Base-by-base conservation (phyloP, 2,113 vertebrate genomes). In the Aegotheles bennettii region DNA sequence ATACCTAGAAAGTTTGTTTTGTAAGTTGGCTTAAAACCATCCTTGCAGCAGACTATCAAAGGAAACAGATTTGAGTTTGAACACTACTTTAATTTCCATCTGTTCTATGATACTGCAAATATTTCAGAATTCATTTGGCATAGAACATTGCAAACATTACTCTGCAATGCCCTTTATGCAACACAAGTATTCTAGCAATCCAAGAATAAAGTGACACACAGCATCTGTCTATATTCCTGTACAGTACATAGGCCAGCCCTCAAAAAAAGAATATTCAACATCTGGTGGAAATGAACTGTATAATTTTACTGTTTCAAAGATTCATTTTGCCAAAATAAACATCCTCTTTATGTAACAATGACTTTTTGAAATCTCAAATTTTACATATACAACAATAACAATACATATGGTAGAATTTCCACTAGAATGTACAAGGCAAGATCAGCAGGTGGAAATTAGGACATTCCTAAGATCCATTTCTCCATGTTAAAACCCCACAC, bases 321-420 rank as follows among this genome's bases (percentile, higher is more conserved):
- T 59, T 83, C 8, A 85, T 96, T 97, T 97, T 97, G 80, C 68
- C 78, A 86, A 89, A 95, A 92, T 77, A 95, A 91, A 64, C 31
- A 86, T 79, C 50, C 56, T 84, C n/a, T 85, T 87, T 87, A 77
- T 51, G 28, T 87, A 96, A 93, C 6, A 70, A 78, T 43, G 31
- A 10, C n/a, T 90, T 93, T 78, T 85, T 82, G 21, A 92, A 95
- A 57, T 91, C 60, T 38, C 33, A 70, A 19, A 31, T 75, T 90
- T 92, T 75, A 42, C 50, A 47, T 24, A 60, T 48, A 13, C 47
- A 70, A 70, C 25, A 57, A 64, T 40, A 77, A 36, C 0, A 0
- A 57, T 70, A 24, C 11, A 13, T 54, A 75, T 9, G 36, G 16
- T 16, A 56, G 21, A 26, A 31, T 93, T 86, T 82, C 36, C 38